These are phyloP conservation scores for Drosophila biarmipes DNA, from an alignment of 1,140 invertebrate species.

Conservation along the genomic window DNA sequence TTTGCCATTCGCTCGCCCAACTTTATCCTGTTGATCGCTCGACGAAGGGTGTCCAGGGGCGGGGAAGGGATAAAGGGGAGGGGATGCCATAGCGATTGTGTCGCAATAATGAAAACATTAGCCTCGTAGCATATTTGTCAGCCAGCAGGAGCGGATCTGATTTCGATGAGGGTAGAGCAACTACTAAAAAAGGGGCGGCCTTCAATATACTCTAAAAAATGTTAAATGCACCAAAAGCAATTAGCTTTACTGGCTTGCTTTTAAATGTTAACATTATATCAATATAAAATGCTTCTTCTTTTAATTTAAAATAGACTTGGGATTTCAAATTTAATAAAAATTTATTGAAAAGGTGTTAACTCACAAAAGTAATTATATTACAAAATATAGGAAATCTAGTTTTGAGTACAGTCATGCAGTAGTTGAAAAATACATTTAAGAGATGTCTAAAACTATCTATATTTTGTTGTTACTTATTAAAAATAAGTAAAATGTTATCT, in stretches of 20 bases:
- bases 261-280: no score
- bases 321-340: not conserved
- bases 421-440: no score
- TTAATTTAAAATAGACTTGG: no score
- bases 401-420: no score
- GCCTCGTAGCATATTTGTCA: constrained; percentile 65
- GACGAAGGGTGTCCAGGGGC: constrained; percentile 14
- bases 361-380: not conserved
- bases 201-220: no score
- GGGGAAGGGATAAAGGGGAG: constrained; percentile 10
- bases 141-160: constrained; percentile 49
- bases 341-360: not conserved
- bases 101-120: constrained; percentile 77
- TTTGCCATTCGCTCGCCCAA: constrained; percentile 40
- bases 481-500: not conserved
- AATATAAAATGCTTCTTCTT: no score
- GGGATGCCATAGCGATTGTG: constrained; percentile 43
- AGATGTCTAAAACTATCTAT: no score
- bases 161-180: not conserved
- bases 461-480: not conserved
- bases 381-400: no score
- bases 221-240: no score
- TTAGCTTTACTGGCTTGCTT: no score
- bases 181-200: no score
- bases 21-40: constrained; percentile 75